A percentile compares a stretch with the other conserved stretches of the same genome.
Evolutionary conservation across 2,888 invertebrate species (phyloP).

Genomic region (Acronicta alni): DNA sequence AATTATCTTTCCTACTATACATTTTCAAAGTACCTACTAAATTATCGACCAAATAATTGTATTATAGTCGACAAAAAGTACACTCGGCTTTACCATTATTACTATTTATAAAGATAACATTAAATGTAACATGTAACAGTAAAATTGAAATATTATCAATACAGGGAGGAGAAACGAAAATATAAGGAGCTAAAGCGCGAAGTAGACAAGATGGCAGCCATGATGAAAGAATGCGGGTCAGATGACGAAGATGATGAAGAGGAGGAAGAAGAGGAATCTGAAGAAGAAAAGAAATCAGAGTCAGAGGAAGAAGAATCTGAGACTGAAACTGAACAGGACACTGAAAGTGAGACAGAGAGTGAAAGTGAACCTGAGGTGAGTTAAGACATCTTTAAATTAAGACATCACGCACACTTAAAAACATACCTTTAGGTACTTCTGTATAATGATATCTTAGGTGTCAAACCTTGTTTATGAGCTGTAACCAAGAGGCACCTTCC

Average conservation of each 20-base stretch:
- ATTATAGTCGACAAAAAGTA: too few species aligned
- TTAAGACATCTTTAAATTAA: not conserved
- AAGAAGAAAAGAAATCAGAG: constrained; percentile 89
- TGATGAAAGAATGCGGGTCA: constrained; percentile 94
- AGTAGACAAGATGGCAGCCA: constrained; percentile 96
- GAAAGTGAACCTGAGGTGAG: constrained; percentile 91
- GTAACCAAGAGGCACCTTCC: too few species aligned
- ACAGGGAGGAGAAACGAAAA: constrained; percentile 93
- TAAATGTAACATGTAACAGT: too few species aligned
- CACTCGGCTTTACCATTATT: too few species aligned
- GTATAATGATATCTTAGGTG: too few species aligned
- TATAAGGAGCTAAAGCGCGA: constrained; percentile 95
- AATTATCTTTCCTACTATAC: too few species aligned
- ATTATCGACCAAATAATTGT: too few species aligned
- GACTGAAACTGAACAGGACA: constrained; percentile 91
- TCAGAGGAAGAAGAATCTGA: constrained; percentile 90
- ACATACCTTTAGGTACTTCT: too few species aligned
- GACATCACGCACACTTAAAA: too few species aligned
- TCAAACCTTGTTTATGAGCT: too few species aligned
- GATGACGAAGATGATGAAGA: constrained; percentile 91
- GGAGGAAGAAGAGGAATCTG: constrained; percentile 89
- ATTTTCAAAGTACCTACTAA: too few species aligned
- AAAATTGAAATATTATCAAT: not conserved
- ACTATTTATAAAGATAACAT: too few species aligned
- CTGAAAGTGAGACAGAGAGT: constrained; percentile 91